phyloP scores from a whole-genome alignment of 2,888 invertebrate genomes.

The Malthinus seriepunctatus region DNA sequence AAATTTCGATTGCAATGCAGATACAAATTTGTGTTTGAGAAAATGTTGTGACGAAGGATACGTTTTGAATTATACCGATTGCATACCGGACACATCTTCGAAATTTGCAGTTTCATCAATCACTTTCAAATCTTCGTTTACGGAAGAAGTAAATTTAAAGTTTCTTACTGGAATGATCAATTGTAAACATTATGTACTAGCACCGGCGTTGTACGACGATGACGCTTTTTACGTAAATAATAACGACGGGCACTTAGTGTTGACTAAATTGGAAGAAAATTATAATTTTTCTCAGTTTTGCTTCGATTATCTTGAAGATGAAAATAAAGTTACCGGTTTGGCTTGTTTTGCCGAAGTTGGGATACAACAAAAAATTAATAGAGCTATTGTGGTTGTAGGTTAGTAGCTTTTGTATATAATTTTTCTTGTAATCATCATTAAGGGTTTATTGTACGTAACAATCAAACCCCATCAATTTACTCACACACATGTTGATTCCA shows the following conservation, averaged over 20 bases:
- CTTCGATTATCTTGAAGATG: constrained; percentile 25
- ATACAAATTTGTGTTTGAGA: constrained; percentile 5
- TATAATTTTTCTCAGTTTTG: constrained; percentile 14
- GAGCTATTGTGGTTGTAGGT: neutral
- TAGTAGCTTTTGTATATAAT: no score
- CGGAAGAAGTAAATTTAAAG: neutral
- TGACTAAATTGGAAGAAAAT: neutral
- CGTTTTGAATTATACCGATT: constrained; percentile 2
- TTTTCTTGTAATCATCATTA: no score
- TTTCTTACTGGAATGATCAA: neutral
- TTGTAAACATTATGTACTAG: neutral
- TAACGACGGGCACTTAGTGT: constrained; percentile 2
- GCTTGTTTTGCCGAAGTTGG: neutral
- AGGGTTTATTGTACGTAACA: no score
- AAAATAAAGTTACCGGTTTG: constrained; percentile 5
- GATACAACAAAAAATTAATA: neutral
- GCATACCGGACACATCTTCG: neutral
- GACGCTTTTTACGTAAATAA: neutral
- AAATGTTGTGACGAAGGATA: constrained; percentile 12
- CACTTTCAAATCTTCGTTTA: neutral
- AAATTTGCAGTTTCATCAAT: neutral
- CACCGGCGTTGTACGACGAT: neutral
- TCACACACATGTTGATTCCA: no score
- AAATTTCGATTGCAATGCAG: neutral
- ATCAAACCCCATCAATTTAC: no score